Conservation (phyloP, 2,113 vertebrate species). For the Neomonachus schauinslandi region DNA sequence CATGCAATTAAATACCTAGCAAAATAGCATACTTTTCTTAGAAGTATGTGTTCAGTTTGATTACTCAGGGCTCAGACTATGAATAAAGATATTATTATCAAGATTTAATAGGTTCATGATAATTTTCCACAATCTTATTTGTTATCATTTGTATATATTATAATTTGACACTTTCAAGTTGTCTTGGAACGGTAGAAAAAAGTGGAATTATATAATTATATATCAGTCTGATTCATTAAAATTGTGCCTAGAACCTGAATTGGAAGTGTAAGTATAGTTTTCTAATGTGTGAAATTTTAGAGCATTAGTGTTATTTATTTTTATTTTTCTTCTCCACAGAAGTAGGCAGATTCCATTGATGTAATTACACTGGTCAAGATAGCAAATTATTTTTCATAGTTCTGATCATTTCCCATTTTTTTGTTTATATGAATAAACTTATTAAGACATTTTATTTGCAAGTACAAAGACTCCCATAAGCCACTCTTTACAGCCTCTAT, state of each 20-base stretch:
- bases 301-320: conserved; percentile 71
- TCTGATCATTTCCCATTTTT: conserved; percentile 68
- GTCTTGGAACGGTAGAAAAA: conserved; percentile 71
- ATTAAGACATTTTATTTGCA: conserved; percentile 71
- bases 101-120: conserved; percentile 72
- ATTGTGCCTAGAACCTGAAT: conserved; percentile 66
- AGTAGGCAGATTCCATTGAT: conserved; percentile 51
- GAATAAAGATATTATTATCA: conserved; percentile 80
- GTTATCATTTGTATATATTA: conserved; percentile 76
- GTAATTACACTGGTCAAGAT: conserved; percentile 52
- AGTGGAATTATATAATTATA: conserved; percentile 72
- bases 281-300: conserved; percentile 50
- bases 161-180: conserved; percentile 74
- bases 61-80: conserved; percentile 79
- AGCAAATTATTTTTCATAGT: conserved; percentile 36
- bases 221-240: conserved; percentile 45
- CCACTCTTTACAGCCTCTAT: conserved; percentile 59
- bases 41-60: conserved; percentile 78
- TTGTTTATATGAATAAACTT: conserved; percentile 71
- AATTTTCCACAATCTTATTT: conserved; percentile 81
- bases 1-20: neutral
- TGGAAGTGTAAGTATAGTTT: conserved; percentile 69
- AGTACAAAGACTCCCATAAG: conserved; percentile 67
- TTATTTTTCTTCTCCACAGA: conserved; percentile 59
- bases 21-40: conserved; percentile 78